Evolutionary conservation across 2,888 invertebrate genomes (phyloP).

Genomic region (Metacarcinus magister): DNA sequence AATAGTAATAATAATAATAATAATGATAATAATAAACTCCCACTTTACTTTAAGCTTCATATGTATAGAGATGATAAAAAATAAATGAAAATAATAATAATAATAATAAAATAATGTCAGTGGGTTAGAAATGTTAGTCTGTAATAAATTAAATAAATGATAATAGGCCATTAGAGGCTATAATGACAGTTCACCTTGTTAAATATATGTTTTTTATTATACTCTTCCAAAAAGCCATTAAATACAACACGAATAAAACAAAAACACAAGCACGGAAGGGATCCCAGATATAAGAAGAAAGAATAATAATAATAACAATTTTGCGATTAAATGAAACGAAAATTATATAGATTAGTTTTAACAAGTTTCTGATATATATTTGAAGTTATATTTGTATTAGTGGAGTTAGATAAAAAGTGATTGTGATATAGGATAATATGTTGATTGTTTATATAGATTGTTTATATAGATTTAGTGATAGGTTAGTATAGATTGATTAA

Average conservation of each 20-base stretch:
- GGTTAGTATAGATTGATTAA: too few species aligned
- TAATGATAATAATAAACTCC: too few species aligned
- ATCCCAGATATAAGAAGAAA: background rate
- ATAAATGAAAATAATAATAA: background rate
- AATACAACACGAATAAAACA: background rate
- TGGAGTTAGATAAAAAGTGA: too few species aligned
- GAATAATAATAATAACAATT: background rate
- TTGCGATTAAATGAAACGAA: too few species aligned
- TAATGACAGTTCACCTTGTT: slow-evolving; percentile 14
- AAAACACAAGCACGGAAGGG: background rate
- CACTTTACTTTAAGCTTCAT: background rate
- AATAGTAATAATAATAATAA: background rate
- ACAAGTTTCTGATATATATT: too few species aligned
- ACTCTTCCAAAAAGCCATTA: background rate
- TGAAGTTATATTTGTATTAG: too few species aligned
- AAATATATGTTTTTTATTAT: background rate
- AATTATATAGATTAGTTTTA: too few species aligned
- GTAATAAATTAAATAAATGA: background rate
- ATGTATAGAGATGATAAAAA: background rate
- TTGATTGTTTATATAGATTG: too few species aligned
- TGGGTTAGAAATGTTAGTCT: background rate
- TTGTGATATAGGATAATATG: too few species aligned
- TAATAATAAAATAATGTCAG: background rate
- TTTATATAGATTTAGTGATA: too few species aligned
- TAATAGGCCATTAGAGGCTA: background rate